Conservation (phyloP, 2,888 invertebrate species). For the Bedellia somnulentella region DNA sequence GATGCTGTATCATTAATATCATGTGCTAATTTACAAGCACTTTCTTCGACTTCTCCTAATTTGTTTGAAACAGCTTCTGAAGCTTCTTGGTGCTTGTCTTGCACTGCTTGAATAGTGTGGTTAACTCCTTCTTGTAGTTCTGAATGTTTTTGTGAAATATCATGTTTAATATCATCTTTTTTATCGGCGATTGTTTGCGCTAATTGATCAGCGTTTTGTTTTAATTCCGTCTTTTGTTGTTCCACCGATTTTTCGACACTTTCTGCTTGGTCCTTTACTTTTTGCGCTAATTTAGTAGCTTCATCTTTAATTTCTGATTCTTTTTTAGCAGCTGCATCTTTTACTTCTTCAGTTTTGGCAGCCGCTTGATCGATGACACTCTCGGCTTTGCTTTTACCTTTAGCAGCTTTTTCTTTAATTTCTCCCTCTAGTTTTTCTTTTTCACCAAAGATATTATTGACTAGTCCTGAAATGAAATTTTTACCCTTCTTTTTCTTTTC, state of each 20-base stretch:
- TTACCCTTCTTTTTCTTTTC: slow-evolving; percentile 44
- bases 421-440: slow-evolving; percentile 48
- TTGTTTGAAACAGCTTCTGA: no score
- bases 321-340: slow-evolving; percentile 13
- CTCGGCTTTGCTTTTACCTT: slow-evolving; percentile 36
- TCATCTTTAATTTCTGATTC: slow-evolving; percentile 1
- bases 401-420: slow-evolving; percentile 32
- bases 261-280: background rate
- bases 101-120: no score
- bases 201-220: background rate
- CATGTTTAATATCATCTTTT: background rate
- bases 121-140: no score
- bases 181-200: background rate
- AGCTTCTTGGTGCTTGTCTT: no score
- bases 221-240: background rate
- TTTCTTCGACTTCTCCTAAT: background rate
- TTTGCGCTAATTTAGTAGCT: background rate
- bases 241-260: background rate
- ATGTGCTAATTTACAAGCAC: background rate
- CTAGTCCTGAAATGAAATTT: slow-evolving; percentile 42
- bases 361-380: slow-evolving; percentile 28
- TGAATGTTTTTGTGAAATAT: background rate
- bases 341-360: slow-evolving; percentile 29
- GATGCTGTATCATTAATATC: background rate
- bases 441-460: slow-evolving; percentile 45